phyloP scores from a whole-genome alignment of 1,140 invertebrate species.

The Pachyrhynchus sulphureomaculatus region DNA sequence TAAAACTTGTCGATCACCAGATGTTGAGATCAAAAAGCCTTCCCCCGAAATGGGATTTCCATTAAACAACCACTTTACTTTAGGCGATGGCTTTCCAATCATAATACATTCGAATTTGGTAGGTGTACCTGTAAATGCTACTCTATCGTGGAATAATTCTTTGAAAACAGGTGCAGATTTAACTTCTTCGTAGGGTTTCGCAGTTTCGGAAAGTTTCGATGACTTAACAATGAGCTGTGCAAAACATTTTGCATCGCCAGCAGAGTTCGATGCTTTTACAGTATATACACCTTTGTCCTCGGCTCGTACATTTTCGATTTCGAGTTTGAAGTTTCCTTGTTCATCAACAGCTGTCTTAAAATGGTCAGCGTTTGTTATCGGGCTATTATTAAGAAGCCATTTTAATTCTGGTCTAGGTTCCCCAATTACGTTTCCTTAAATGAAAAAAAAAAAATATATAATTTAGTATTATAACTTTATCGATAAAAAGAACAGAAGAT shows the following conservation, averaged over 20 bases:
- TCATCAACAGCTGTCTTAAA: slow-evolving; percentile 55
- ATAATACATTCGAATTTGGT: slow-evolving; percentile 73
- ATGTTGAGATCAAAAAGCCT: slow-evolving; percentile 69
- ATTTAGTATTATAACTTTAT: no score
- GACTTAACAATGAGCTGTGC: slow-evolving; percentile 73
- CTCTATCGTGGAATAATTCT: slow-evolving; percentile 63
- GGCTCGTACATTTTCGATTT: slow-evolving; percentile 58
- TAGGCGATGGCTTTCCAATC: slow-evolving; percentile 70
- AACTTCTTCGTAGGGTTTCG: slow-evolving; percentile 57
- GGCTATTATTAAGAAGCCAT: slow-evolving; percentile 74
- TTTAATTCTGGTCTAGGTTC: slow-evolving; percentile 68
- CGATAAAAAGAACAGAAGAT: no score
- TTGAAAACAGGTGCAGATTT: slow-evolving; percentile 66
- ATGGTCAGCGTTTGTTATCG: slow-evolving; percentile 58
- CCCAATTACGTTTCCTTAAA: slow-evolving; percentile 59
- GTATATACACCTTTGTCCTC: slow-evolving; percentile 77
- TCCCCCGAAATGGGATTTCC: slow-evolving; percentile 68
- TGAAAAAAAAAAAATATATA: background rate
- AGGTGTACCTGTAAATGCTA: slow-evolving; percentile 55
- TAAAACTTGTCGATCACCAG: slow-evolving; percentile 70
- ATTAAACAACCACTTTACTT: slow-evolving; percentile 75
- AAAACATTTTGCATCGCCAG: slow-evolving; percentile 80
- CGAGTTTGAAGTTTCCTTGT: slow-evolving; percentile 60
- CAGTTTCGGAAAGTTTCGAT: slow-evolving; percentile 50
- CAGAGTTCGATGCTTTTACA: slow-evolving; percentile 68